phyloP scores from a whole-genome alignment of 2,113 vertebrate species.

The Lophotis ruficrista region DNA sequence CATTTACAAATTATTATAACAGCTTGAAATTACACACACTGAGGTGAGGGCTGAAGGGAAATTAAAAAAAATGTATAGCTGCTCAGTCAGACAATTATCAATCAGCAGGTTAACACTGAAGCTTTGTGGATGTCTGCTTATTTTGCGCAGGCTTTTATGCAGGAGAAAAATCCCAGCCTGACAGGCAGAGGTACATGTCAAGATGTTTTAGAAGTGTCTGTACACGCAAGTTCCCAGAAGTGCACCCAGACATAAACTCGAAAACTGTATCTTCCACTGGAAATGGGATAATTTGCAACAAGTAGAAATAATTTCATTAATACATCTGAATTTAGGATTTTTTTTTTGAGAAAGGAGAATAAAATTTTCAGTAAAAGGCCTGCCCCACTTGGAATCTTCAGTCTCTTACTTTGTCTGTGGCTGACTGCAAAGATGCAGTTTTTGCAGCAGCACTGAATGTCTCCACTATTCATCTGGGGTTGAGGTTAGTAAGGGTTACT shows the following conservation, averaged over 20 bases:
- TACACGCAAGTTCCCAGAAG: not conserved
- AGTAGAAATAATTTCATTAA: not conserved
- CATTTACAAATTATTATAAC: not conserved
- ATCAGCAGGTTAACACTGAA: not conserved
- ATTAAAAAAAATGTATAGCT: not conserved
- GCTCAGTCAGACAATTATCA: not conserved
- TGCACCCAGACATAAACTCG: not conserved
- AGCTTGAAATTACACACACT: rapidly evolving
- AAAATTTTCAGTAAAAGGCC: not conserved
- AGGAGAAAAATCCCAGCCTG: not conserved
- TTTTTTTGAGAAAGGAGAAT: not conserved
- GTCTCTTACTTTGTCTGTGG: not conserved
- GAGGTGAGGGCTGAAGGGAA: not conserved
- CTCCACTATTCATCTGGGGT: not conserved
- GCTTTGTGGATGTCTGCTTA: not conserved
- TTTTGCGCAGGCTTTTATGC: not conserved
- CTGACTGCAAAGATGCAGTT: not conserved
- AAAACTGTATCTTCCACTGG: not conserved
- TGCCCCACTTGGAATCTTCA: not conserved
- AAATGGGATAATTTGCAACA: not conserved
- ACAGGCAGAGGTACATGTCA: not conserved
- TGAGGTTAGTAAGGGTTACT: not conserved
- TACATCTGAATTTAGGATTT: not conserved
- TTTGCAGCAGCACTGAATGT: not conserved
- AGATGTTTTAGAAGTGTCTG: not conserved